Base-by-base conservation (phyloP, 1,140 invertebrate species). In the Dolichoris vasculosae region DNA sequence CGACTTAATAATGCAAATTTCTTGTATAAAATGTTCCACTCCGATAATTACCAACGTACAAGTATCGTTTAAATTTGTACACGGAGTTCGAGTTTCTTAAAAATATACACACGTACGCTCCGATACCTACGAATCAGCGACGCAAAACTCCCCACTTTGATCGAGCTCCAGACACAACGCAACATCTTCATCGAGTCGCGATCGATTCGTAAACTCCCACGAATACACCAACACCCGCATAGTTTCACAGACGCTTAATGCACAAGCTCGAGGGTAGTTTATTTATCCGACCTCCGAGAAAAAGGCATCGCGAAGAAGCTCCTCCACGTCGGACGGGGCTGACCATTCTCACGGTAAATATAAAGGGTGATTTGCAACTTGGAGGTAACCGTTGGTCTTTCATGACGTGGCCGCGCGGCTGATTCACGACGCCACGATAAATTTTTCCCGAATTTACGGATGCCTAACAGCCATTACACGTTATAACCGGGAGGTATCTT, bases 301-400 rank as follows among this genome's bases (percentile, higher is more conserved):
- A 64, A 81, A 86, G 51, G 35, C 55, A 38, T 26, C 20, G 7
- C 26, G 23, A 59, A 59, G 20, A 59, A 59, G 55, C 26, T 59
- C 13, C 23, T 59, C 55, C 23, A 4, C 13, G 55, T 46, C 23
- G 1, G 35, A 46, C 30, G 11, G 88, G 88, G 86, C 92, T 92
- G 92, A 92, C 92, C 92, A 91, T 93, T 93, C 92, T 92, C 92
- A 93, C 92, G 91, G 90, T 93, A 93, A 93, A 93, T 93, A 93
- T 89, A 86, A 89, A 88, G 89, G 91, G 92, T 93, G 92, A 93
- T 92, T 93, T 93, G 92, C 92, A 93, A 93, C 90, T 93, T 84
- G 46, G 55, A 20, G 46, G n/a, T 73, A 2, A 7, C 11, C 43
- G 75, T 35, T 59, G 35, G 71, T 67, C 81, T n/a, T 73, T 30